phyloP scores from a whole-genome alignment of 2,888 invertebrate species.

The Drosophila helvetica region DNA sequence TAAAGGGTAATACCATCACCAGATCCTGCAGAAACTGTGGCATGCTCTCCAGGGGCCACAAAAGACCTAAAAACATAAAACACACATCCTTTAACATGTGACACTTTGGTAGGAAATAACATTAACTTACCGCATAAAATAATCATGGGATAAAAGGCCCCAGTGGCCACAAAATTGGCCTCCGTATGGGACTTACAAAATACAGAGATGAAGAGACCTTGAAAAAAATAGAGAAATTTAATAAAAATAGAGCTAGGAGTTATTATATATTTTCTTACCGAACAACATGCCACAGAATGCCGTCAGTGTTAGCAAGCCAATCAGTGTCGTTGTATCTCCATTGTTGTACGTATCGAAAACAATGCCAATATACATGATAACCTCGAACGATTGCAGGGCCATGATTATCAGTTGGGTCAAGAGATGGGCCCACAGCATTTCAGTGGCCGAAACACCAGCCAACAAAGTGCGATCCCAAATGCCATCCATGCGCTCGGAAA shows the following conservation, averaged over 20 bases:
- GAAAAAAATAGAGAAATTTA: conserved; percentile 3
- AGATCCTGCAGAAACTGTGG: conserved; percentile 86
- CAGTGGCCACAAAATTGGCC: conserved; percentile 93
- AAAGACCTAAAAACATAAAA: conserved; percentile 83
- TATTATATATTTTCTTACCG: conserved; percentile 81
- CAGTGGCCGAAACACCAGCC: conserved; percentile 91
- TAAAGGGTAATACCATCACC: conserved; percentile 90
- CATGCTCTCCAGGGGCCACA: conserved; percentile 90
- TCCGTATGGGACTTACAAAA: conserved; percentile 90
- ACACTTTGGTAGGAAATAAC: background rate
- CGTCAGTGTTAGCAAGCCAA: conserved; percentile 88
- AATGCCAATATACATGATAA: conserved; percentile 83
- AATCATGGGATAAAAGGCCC: conserved; percentile 95
- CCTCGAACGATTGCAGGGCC: conserved; percentile 87
- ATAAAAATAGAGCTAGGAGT: background rate
- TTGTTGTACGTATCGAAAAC: conserved; percentile 83
- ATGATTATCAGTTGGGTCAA: conserved; percentile 90
- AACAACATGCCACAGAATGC: conserved; percentile 94
- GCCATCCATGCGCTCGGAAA: conserved; percentile 92
- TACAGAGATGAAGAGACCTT: conserved; percentile 92
- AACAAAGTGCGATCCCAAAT: conserved; percentile 94
- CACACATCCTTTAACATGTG: background rate
- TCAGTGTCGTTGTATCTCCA: conserved; percentile 85
- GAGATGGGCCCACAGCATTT: conserved; percentile 93
- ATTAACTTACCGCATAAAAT: conserved; percentile 91